Evolutionary conservation across 2,888 invertebrate genomes (phyloP), one percentile per base, ranked within the genome.

Genomic region (Habroteleia sp.): DNA sequence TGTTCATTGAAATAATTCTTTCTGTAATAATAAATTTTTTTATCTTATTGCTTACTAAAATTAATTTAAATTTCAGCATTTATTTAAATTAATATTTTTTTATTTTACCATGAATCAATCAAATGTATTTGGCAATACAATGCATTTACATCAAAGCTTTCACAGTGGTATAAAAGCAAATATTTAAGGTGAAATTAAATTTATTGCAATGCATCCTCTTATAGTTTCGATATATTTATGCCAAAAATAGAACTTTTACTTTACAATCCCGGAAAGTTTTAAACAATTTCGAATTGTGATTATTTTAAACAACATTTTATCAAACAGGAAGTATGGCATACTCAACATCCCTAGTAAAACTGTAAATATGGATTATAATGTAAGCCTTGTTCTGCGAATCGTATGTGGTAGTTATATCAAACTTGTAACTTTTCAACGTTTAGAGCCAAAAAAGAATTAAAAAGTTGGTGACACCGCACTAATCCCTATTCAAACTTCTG

Each of bases 401-500:
- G 23, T 20, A 16, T 39, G 39, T 62, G 17, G 14, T 50, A 41
- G 50, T 41, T 63, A 63, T 50, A 63, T 52, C 27, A 54, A 35
- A 37, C 52, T 41, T 23, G 62, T 41, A 62, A 48, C 39, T 54
- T 54, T 44, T 4, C 42, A 54, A 35, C 44, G 42, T 46, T 66
- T 44, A 54, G 16, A 52, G 35, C 66, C 31, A 58, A 58, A 58
- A 39, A 37, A 69, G 48, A 48, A 56, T 42, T 56, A 44, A 69
- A 58, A 69, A 60, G 52, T 69, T 69, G 44, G 60, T 23, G 37
- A 69, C 50, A 52, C 37, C 23, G 8, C 35, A 42, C 23, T 44
- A 69, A 52, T 69, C 52, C 60, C 13, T 54, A 54, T 69, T 69
- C 52, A 62, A 69, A 69, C 33, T 69, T 39, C 42, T 10, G 31